Evolutionary conservation across 2,113 vertebrate genomes (phyloP).

Genomic region (Callospermophilus lateralis): DNA sequence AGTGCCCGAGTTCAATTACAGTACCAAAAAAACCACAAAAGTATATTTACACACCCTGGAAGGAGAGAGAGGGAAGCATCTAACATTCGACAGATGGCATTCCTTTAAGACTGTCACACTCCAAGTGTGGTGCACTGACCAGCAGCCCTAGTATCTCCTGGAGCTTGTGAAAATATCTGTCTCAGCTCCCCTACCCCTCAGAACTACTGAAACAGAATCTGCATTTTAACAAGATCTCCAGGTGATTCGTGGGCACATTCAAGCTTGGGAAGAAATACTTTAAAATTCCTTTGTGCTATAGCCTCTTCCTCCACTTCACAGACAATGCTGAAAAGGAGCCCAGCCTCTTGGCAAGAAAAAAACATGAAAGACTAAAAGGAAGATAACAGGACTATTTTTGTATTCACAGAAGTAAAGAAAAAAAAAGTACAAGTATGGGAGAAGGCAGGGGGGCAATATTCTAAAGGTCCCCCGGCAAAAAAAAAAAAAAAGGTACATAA

Average conservation of each 20-base stretch:
- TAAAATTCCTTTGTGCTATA: neutral
- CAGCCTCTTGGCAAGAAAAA: neutral
- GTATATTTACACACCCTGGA: no score
- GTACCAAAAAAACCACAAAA: no score
- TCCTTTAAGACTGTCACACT: neutral
- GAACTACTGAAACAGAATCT: neutral
- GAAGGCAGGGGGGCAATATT: neutral
- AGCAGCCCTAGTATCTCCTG: neutral
- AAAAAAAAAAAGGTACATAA: neutral
- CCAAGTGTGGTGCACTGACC: neutral
- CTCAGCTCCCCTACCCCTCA: neutral
- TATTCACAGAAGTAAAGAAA: neutral
- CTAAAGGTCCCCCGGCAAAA: neutral
- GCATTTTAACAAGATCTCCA: neutral
- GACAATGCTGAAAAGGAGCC: neutral
- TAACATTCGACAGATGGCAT: neutral
- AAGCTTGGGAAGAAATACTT: neutral
- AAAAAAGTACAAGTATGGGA: neutral
- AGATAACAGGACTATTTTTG: neutral
- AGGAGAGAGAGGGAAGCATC: neutral
- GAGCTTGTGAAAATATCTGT: neutral
- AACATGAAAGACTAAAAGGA: neutral
- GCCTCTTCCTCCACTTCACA: neutral
- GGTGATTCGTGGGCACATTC: neutral
- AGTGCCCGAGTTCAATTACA: no score